These are phyloP conservation scores for Myotis daubentonii DNA, from an alignment of 2,797 vertebrate genomes.

Conservation along the genomic window DNA sequence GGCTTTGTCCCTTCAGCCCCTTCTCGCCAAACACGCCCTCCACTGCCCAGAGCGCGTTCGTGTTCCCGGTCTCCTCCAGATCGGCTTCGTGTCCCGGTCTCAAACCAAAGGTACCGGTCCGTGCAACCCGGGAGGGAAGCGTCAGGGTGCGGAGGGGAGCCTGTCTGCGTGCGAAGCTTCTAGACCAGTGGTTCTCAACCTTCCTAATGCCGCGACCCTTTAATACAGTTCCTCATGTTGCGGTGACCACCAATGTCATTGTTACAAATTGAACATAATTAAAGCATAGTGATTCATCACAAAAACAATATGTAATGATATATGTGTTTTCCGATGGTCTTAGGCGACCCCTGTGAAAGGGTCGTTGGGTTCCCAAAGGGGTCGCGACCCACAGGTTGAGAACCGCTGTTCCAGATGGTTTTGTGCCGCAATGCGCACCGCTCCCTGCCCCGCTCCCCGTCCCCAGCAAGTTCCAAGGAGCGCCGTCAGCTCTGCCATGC, in stretches of 20 bases:
- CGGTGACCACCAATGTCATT: no score
- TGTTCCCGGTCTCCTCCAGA: not conserved
- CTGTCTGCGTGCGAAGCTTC: not conserved
- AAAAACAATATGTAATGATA: no score
- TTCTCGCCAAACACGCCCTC: not conserved
- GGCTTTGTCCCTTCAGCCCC: not conserved
- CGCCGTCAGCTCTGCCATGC: not conserved
- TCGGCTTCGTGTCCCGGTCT: not conserved
- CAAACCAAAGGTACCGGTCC: not conserved
- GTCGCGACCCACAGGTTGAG: no score
- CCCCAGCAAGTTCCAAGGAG: not conserved
- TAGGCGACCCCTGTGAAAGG: no score
- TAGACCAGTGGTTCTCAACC: no score
- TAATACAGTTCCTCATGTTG: no score
- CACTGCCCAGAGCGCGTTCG: not conserved
- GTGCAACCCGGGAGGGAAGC: no score
- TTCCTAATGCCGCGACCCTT: no score
- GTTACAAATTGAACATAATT: no score
- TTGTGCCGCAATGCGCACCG: constrained; percentile 55
- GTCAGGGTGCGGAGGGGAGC: not conserved
- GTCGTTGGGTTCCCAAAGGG: no score
- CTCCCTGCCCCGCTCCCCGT: not conserved
- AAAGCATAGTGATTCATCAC: no score
- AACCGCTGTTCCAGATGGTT: not conserved
- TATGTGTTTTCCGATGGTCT: no score